Conservation (phyloP, 1,140 invertebrate genomes). For the Papilio polytes region DNA sequence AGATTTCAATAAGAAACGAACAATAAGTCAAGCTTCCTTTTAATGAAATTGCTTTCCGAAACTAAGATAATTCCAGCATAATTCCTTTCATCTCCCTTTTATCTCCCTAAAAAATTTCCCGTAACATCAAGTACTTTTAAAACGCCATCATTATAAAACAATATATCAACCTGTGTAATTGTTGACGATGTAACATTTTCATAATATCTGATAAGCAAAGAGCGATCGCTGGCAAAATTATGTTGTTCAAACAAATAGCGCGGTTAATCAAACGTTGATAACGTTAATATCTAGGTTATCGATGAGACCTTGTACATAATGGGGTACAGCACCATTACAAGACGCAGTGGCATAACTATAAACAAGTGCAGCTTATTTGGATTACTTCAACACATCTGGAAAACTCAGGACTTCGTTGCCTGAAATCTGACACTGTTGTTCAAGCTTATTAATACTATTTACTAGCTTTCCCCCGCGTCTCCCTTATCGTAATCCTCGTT, state of each 20-base stretch:
- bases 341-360: not conserved
- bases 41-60: no score
- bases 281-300: not conserved
- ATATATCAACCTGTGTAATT: not conserved
- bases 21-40: no score
- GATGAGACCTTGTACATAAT: not conserved
- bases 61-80: not conserved
- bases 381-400: no score
- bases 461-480: no score
- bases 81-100: not conserved
- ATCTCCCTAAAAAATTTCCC: not conserved
- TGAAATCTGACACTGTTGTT: no score
- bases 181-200: not conserved
- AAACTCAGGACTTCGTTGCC: no score
- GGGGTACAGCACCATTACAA: not conserved
- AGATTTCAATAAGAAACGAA: no score
- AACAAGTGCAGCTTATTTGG: no score
- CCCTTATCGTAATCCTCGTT: no score
- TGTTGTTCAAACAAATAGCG: slow-evolving; percentile 21
- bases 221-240: not conserved
- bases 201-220: slow-evolving; percentile 5
- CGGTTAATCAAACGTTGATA: slow-evolving; percentile 9
- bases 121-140: not conserved
- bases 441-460: no score
- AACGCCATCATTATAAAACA: not conserved